These are phyloP conservation scores for Ecliptopera silaceata DNA, from an alignment of 2,888 invertebrate species.

Conservation along the genomic window DNA sequence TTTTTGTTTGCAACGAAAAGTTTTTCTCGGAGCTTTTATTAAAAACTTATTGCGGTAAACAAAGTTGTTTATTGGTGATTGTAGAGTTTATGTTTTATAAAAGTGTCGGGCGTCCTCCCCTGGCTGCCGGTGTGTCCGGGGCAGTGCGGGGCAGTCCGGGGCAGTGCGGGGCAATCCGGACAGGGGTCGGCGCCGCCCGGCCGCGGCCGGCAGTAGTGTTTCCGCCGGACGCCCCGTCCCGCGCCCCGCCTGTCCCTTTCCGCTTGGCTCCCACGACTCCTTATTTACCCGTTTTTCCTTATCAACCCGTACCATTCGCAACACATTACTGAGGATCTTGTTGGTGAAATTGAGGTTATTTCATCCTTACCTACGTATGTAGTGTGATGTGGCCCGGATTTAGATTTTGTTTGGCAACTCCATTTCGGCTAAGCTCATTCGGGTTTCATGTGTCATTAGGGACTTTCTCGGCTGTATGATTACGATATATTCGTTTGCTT, in stretches of 20 bases:
- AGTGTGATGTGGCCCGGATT: slow-evolving; percentile 49
- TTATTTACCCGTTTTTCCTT: slow-evolving; percentile 81
- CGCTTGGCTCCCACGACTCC: slow-evolving; percentile 62
- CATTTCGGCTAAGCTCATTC: slow-evolving; percentile 53
- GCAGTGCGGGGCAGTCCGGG: slow-evolving; percentile 41
- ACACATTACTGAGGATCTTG: slow-evolving; percentile 69
- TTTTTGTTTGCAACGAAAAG: slow-evolving; percentile 25
- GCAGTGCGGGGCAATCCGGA: too few relatives aligned
- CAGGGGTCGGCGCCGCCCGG: slow-evolving; percentile 38
- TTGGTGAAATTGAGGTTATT: slow-evolving; percentile 67
- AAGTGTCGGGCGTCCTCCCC: slow-evolving; percentile 42
- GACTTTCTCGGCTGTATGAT: slow-evolving; percentile 46
- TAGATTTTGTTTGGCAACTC: slow-evolving; percentile 54
- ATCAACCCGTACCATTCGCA: slow-evolving; percentile 75
- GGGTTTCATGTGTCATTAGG: slow-evolving; percentile 54
- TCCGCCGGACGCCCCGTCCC: slow-evolving; percentile 59
- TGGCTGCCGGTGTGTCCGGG: slow-evolving; percentile 31
- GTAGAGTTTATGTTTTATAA: slow-evolving; percentile 55
- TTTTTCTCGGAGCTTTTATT: slow-evolving; percentile 35
- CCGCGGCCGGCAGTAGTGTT: slow-evolving; percentile 54
- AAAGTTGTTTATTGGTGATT: slow-evolving; percentile 40
- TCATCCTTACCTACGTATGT: slow-evolving; percentile 47
- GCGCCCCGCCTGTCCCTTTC: slow-evolving; percentile 57
- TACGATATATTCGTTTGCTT: slow-evolving; percentile 32
- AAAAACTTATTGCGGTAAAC: slow-evolving; percentile 39